These are phyloP conservation scores for Triplophysa tibetana DNA, from an alignment of 2,113 vertebrate species.

Conservation along the genomic window DNA sequence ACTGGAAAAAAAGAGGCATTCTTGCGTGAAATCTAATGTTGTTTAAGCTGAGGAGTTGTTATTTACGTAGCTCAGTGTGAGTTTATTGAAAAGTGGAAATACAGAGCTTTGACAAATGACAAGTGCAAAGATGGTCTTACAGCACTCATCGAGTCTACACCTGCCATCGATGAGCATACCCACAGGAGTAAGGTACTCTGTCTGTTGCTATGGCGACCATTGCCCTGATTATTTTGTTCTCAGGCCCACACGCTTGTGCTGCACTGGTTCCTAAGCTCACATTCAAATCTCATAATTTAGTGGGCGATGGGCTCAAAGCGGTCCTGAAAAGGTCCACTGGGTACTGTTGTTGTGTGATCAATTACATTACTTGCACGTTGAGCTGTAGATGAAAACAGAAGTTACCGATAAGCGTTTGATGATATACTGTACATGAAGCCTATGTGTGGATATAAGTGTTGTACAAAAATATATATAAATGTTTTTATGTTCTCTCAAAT, in stretches of 20 bases:
- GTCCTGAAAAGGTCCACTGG: slow-evolving; percentile 28
- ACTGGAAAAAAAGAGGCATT: neutral
- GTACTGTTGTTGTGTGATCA: slow-evolving; percentile 30
- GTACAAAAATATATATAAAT: no score
- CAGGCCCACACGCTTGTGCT: slow-evolving; percentile 35
- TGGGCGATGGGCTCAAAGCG: slow-evolving; percentile 25
- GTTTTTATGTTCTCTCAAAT: no score
- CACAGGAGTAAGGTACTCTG: slow-evolving; percentile 35
- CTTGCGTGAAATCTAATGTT: neutral
- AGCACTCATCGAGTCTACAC: slow-evolving; percentile 27
- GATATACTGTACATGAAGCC: no score
- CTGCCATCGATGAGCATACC: slow-evolving; percentile 35
- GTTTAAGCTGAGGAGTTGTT: neutral
- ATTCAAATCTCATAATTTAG: slow-evolving; percentile 15
- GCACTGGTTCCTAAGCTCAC: slow-evolving; percentile 7
- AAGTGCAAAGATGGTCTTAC: neutral
- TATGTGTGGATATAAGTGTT: no score
- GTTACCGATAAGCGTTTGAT: neutral
- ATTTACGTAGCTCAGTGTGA: neutral
- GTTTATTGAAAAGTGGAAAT: neutral
- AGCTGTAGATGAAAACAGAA: slow-evolving; percentile 6
- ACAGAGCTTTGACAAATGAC: neutral
- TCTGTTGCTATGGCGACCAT: slow-evolving; percentile 54
- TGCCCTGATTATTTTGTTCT: slow-evolving; percentile 49
- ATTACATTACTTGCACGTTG: slow-evolving; percentile 19